phyloP scores from a whole-genome alignment of 1,140 invertebrate genomes.

The Leptoteleia sp. region DNA sequence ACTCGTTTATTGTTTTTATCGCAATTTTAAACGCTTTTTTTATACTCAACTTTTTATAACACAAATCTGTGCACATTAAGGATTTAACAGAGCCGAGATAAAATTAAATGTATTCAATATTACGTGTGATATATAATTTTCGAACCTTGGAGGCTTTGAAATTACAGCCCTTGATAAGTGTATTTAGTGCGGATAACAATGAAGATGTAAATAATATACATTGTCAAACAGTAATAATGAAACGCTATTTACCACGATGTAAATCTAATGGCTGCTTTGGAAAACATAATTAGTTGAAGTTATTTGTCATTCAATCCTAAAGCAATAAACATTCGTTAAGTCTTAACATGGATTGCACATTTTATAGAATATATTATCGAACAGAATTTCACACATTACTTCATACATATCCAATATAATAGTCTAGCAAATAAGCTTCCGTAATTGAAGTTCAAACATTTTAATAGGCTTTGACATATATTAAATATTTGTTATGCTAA shows the following conservation, averaged over 20 bases:
- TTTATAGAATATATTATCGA: conserved; percentile 4
- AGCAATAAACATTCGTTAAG: conserved; percentile 22
- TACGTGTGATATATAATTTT: conserved; percentile 42
- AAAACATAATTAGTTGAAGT: conserved; percentile 9
- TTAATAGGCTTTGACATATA: conserved; percentile 17
- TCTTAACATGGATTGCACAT: conserved; percentile 7
- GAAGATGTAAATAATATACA: conserved; percentile 35
- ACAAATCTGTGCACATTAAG: not conserved
- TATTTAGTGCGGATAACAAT: conserved; percentile 34
- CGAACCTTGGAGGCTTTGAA: conserved; percentile 26
- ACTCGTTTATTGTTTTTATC: too few relatives aligned
- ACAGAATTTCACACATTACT: not conserved
- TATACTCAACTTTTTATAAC: too few relatives aligned
- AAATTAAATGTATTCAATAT: conserved; percentile 50
- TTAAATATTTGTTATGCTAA: conserved; percentile 22
- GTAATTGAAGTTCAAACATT: conserved; percentile 15
- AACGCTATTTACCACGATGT: conserved; percentile 8
- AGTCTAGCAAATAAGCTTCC: conserved; percentile 9
- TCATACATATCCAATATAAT: conserved; percentile 16
- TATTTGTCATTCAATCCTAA: conserved; percentile 4
- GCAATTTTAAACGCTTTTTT: too few relatives aligned
- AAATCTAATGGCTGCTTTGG: conserved; percentile 22
- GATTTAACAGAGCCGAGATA: conserved; percentile 4
- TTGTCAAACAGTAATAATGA: conserved; percentile 47
- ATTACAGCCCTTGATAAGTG: conserved; percentile 43